Base-by-base conservation (phyloP, 1,140 invertebrate genomes). In the Brachionus rotundiformis region DNA sequence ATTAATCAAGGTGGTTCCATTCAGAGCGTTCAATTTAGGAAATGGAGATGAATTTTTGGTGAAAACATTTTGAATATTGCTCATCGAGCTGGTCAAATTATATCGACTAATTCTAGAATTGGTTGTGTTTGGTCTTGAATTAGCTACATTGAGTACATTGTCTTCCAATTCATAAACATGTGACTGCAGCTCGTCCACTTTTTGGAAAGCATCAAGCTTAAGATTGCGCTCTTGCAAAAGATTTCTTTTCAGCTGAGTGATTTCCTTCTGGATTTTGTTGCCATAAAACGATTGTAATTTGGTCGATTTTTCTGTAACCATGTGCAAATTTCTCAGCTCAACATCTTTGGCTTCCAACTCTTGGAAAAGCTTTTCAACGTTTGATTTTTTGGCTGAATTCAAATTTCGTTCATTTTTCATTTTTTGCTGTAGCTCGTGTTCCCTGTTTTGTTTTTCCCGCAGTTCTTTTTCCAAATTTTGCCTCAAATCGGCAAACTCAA, bases 391-490 rank as follows among this genome's bases (percentile, higher is more conserved):
- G 19, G 86, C 86, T 59, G 85, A 82, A 83, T 87, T 86, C 36
- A 88, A 82, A 71, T 88, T 86, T 82, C 83, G 83, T 75, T 86
- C 85, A 81, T 84, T 87, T 29, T 84, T 82, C 33, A 85, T 84
- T 81, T 85, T 85, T 82, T 87, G 86, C 82, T 84, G 83, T 27
- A 83, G 82, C 33, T 85, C 85, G 81, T 88, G 86, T 2, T 83
- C 82, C 73, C 85, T 86, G 81, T 88, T 86, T 75, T 84, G 81
- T 77, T 87, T 88, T 16, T 84, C 83, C 79, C 86, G 86, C 47
- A 87, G 49, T 86, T 88, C 87, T 83, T 85, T 87, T 63, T 87
- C 85, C 13, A 88, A 83, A 79, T 85, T 77, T 65, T 85, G 85
- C 44, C 84, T 85, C 8, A 87, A 83, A 54, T 86, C 84, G 44